Evolutionary conservation across 2,113 vertebrate genomes (phyloP), one percentile per base, ranked within the genome.

Genomic region (Tretioscincus oriximinensis): DNA sequence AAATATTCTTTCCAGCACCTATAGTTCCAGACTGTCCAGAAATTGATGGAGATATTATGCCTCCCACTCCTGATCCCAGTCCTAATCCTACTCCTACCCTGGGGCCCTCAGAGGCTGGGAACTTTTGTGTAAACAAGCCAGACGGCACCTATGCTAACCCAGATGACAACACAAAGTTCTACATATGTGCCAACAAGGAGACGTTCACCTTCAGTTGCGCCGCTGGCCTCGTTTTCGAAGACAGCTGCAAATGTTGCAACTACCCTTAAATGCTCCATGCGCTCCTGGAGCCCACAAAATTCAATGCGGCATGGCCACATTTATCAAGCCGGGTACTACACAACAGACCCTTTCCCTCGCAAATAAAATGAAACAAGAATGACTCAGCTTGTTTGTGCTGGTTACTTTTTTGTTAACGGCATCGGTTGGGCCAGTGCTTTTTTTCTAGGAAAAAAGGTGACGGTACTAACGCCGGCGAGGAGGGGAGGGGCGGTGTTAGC

Each of bases 191-290:
- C 78, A 61, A 67, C 16, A 94, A 94, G 66, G 88, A 82, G 74
- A 96, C 94, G 8, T 95, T 92, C 86, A 79, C 92, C 65, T 90
- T 93, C n/a, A 79, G 9, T 41, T 96, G 96, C 89, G 90, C 94
- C 77, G 71, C 94, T 1, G 95, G 95, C 10, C 91, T 97, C 75
- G 85, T 96, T 77, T 96, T 86, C 84, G 61, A 84, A n/a, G 92
- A 95, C 28, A 87, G 77, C 73, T 96, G 96, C 90, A 94, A 92
- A 77, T 96, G 95, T 84, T 96, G 95, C 76, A 76, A 94, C 88
- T 96, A 89, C 90, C 93, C 95, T 76, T 95, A 79, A 65, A 81
- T 68, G 29, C 51, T 51, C 51, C 14, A 12, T 64, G 29, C 54
- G 74, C 22, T 66, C 24, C 28, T 11, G 9, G 66, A 10, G 70